Base-by-base conservation (phyloP, 1,140 invertebrate genomes). In the Brachionus plicatilis region DNA sequence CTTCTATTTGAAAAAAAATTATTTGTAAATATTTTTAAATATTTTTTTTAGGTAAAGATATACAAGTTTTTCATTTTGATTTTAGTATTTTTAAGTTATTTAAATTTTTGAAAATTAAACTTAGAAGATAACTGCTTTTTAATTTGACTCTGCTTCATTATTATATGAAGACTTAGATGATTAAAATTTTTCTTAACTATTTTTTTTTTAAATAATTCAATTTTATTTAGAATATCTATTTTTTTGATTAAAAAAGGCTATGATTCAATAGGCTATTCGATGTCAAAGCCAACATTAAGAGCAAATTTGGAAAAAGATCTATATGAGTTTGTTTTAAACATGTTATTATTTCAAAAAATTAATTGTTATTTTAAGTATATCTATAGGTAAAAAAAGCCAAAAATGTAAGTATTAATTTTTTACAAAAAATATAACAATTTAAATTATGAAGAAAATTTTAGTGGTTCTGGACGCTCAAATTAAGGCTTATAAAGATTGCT, bases 261-360 rank as follows among this genome's bases (percentile, higher is more conserved):
- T 89, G 95, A 98, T 88, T 92, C 93, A 29, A 98, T 99, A 93
- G 96, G 96, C 1, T 93, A 96, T 87, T 91, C 92, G 85, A 94
- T 96, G 92, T 95, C 94, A 0, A 97, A 98, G 89, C 98, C 97
- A 1, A 89, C 94, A 88, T 90, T 99, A 7, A 90, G 97, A 85
- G 93, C 97, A 2, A 94, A 94, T 88, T 91, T 99, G 12, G 97
- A 99, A 90, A 93, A 92, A 3, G 95, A 98, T 90, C 90, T 99
- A 14, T 94, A 96, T 91, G 47, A 29, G 75, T 84, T 50, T 53
- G 17, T 72, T 41, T 50, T 53, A 6, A 41, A 14, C 14, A 33
- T 9, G 43, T 17, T 7, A 1, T 2, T 17, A 17, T 24, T 68
- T 41, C 43, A 76, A 41, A 68, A 83, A 14, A n/a, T 75, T n/a